Percentiles rank a stretch among this genome's conserved stretches.
phyloP scores from a whole-genome alignment of 2,113 vertebrate species.

The Australoheros scitulus region DNA sequence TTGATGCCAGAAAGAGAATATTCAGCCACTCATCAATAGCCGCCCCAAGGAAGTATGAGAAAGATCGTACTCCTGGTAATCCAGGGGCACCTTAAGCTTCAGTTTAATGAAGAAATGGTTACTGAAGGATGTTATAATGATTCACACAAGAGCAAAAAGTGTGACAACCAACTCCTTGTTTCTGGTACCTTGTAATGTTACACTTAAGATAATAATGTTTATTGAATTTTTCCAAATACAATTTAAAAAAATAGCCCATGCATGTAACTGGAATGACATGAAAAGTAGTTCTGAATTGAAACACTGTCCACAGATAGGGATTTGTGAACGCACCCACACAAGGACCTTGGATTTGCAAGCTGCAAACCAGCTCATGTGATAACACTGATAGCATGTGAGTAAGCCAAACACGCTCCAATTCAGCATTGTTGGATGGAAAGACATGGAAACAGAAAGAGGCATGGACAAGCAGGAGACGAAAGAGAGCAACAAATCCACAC shows the following conservation, averaged over 20 bases:
- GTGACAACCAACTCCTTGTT: background rate
- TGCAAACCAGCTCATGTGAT: conserved; percentile 26
- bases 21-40: background rate
- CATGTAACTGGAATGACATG: background rate
- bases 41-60: too few relatives aligned
- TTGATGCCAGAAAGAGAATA: background rate
- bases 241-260: background rate
- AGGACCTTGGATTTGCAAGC: conserved; percentile 9
- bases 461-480: background rate
- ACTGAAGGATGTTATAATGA: background rate
- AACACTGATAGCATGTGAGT: conserved; percentile 10
- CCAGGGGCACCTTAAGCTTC: too few relatives aligned
- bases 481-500: background rate
- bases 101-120: background rate
- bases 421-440: conserved; percentile 22
- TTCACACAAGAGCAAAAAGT: background rate
- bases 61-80: too few relatives aligned
- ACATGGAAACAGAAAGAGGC: background rate
- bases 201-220: background rate
- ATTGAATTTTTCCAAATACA: background rate
- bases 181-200: background rate
- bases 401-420: conserved; percentile 28
- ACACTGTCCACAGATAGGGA: background rate
- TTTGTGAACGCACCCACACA: background rate
- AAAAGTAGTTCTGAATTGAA: background rate